Percentiles rank a stretch among this genome's conserved stretches.
Evolutionary conservation across 1,140 invertebrate genomes (phyloP).

Genomic region (Drosophila tristis): DNA sequence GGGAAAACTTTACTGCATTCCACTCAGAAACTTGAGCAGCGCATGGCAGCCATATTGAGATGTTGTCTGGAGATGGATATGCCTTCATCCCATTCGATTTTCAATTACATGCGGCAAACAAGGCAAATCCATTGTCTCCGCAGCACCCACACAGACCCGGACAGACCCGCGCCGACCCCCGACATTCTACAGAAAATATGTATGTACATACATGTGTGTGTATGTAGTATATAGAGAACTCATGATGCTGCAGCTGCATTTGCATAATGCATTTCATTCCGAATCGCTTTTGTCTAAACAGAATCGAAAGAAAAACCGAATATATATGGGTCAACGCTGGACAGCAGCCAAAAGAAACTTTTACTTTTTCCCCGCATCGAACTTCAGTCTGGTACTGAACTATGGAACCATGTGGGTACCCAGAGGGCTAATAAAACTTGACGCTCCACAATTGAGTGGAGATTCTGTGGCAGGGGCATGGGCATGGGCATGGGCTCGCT

Average conservation of each 20-base stretch:
- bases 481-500: neutral
- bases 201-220: too few species aligned
- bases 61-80: neutral
- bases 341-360: conserved; percentile 55
- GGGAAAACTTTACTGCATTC: neutral
- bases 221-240: too few species aligned
- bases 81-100: conserved; percentile 32
- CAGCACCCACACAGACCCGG: conserved; percentile 16
- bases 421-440: conserved; percentile 72
- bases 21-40: neutral
- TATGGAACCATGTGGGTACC: neutral
- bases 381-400: conserved; percentile 45
- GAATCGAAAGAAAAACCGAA: conserved; percentile 37
- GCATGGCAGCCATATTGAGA: neutral
- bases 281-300: conserved; percentile 34
- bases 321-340: conserved; percentile 62
- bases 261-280: conserved; percentile 66
- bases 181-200: neutral
- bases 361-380: conserved; percentile 32
- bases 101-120: conserved; percentile 38
- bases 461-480: neutral
- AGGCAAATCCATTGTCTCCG: conserved; percentile 37
- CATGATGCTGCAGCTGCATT: conserved; percentile 59
- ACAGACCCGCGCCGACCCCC: neutral
- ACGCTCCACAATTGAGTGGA: conserved; percentile 61